phyloP scores from a whole-genome alignment of 1,140 invertebrate species.

The Hylyphantes graminicola region DNA sequence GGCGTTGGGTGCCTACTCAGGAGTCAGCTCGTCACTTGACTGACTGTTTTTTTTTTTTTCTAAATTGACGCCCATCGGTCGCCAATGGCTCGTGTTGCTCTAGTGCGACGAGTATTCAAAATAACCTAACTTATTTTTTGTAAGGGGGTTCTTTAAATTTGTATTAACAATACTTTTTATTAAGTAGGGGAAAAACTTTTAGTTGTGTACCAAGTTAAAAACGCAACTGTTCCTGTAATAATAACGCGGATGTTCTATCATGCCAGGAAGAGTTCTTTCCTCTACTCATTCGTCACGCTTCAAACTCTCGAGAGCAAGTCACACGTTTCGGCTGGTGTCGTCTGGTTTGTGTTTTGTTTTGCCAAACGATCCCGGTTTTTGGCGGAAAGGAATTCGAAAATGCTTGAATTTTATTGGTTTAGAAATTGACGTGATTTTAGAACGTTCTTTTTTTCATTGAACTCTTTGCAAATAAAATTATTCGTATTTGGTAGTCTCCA shows the following conservation, averaged over 20 bases:
- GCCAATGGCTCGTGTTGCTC: too few relatives aligned
- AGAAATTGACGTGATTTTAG: background rate
- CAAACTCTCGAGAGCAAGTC: background rate
- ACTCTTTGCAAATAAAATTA: background rate
- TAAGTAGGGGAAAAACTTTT: too few relatives aligned
- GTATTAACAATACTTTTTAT: too few relatives aligned
- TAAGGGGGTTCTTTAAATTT: too few relatives aligned
- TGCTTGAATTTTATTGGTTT: background rate
- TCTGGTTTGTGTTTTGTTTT: constrained; percentile 3
- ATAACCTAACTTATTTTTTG: too few relatives aligned
- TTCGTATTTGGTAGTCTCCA: background rate
- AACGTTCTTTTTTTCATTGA: background rate
- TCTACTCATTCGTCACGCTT: constrained; percentile 38
- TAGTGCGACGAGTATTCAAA: too few relatives aligned
- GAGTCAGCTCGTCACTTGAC: too few relatives aligned
- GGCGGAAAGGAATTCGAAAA: background rate
- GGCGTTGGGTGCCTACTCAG: too few relatives aligned
- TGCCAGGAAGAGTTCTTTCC: constrained; percentile 29
- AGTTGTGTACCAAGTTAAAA: too few relatives aligned
- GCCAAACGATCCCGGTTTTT: constrained; percentile 4
- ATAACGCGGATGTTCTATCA: background rate
- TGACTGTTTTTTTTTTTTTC: too few relatives aligned
- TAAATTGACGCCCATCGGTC: too few relatives aligned
- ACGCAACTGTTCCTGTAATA: background rate
- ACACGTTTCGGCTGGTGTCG: background rate